These are phyloP conservation scores for Yoshiicerus persimilis DNA, from an alignment of 1,140 invertebrate species.

Conservation along the genomic window DNA sequence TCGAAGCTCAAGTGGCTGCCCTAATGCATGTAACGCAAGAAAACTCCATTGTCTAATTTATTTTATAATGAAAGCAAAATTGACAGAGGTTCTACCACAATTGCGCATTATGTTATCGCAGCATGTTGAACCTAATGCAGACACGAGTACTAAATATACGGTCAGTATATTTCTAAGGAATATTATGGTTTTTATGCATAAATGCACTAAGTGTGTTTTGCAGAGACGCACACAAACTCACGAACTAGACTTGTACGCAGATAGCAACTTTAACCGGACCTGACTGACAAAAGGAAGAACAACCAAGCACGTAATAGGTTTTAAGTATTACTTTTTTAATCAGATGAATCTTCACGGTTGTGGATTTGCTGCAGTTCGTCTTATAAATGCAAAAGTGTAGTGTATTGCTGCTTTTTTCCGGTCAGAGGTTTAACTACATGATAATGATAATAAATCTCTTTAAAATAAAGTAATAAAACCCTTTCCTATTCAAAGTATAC, in stretches of 20 bases:
- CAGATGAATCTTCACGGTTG: slow-evolving; percentile 8
- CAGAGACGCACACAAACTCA: neutral
- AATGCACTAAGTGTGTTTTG: neutral
- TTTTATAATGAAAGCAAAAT: slow-evolving; percentile 7
- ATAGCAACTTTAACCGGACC: neutral
- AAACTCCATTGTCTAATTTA: neutral
- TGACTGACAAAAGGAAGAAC: neutral
- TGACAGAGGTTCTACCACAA: neutral
- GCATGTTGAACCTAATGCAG: neutral
- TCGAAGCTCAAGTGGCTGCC: neutral
- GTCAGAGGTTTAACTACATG: neutral
- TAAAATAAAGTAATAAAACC: slow-evolving; percentile 15
- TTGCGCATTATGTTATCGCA: neutral
- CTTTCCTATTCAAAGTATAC: neutral
- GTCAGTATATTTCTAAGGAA: too few relatives aligned
- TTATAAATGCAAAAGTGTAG: neutral
- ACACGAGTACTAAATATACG: neutral
- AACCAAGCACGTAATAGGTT: neutral
- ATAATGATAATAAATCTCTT: neutral
- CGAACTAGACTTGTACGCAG: neutral
- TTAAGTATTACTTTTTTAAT: neutral
- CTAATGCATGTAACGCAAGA: neutral
- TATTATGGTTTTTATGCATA: too few relatives aligned
- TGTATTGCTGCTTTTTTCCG: neutral
- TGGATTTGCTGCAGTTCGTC: neutral